These are phyloP conservation scores for Paraescarpia echinospica DNA, from an alignment of 1,140 invertebrate species.

Conservation along the genomic window DNA sequence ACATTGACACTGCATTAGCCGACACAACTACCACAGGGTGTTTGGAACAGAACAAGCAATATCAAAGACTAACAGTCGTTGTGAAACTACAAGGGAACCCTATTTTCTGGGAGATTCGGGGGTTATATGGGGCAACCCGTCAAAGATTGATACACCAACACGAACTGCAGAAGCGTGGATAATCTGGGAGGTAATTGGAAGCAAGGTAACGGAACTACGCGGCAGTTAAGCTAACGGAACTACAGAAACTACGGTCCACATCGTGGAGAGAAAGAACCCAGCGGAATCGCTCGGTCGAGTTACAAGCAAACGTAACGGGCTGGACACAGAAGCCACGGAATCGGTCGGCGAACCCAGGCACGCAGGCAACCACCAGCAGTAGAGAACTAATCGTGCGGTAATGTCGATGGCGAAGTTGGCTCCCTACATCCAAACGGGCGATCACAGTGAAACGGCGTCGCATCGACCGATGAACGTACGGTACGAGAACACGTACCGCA, in stretches of 20 bases:
- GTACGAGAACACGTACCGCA: constrained; percentile 44
- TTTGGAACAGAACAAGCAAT: not conserved
- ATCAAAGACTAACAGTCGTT: not conserved
- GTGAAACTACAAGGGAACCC: not conserved
- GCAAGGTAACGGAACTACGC: not conserved
- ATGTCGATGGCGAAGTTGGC: not conserved
- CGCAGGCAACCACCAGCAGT: not conserved
- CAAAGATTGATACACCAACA: not conserved
- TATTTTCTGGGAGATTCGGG: not conserved
- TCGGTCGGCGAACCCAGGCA: not conserved
- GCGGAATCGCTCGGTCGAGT: not conserved
- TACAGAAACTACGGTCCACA: not conserved
- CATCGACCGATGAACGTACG: constrained; percentile 25
- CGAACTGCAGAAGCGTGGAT: not conserved
- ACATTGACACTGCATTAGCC: not conserved
- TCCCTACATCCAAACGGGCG: not conserved
- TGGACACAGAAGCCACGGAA: not conserved
- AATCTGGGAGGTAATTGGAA: not conserved
- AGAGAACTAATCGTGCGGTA: not conserved
- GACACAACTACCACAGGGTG: not conserved
- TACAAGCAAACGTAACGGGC: not conserved
- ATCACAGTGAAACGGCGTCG: not conserved
- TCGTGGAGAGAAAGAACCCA: not conserved
- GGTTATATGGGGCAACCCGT: not conserved
- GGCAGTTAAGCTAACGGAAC: not conserved